Evolutionary conservation across 2,113 vertebrate species (phyloP), one percentile per base, ranked within the genome.

Genomic region (Xiphias gladius): DNA sequence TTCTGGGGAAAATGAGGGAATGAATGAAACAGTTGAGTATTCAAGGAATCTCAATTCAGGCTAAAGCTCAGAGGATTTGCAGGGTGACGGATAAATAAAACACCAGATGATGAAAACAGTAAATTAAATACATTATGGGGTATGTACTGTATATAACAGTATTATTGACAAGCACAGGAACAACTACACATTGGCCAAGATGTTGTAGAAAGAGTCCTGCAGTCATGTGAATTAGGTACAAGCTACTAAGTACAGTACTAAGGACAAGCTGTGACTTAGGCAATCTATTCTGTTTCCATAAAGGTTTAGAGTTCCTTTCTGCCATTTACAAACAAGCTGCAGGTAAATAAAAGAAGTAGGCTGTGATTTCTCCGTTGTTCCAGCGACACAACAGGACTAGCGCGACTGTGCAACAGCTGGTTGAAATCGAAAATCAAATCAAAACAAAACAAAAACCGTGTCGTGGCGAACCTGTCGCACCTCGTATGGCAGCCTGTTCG

Each of bases 401-500:
- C 57, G 8, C 0, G 8, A 0, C 2, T n/a, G 59, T 50, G 82
- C 72, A 73, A 32, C 13, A 73, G 52, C 3, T 82, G 70, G 62
- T 58, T 65, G 62, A 20, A 30, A 32, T 4, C 0, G 5, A 16
- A 52, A 75, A 32, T 16, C 17, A 39, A n/a, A 16, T 14, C 48
- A 14, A 59, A 63, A 22, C 4, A 43, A 43, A 43, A 39, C 9
- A 10, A 39, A 7, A 39, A 39, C 37, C n/a, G n/a, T n/a, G n/a
- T n/a, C n/a, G n/a, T n/a, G n/a, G n/a, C n/a, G n/a, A 73, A 61
- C 55, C 69, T 78, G 41, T 48, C 28, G 14, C 54, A 76, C 54
- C 22, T n/a, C 48, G 32, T 55, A 22, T 12, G 63, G 43, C 4
- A n/a, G 41, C 11, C 14, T 57, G n/a, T 28, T 26, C 0, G n/a